These are phyloP conservation scores for Onychorhynchus coronatus DNA, from an alignment of 2,113 vertebrate genomes.

Conservation along the genomic window DNA sequence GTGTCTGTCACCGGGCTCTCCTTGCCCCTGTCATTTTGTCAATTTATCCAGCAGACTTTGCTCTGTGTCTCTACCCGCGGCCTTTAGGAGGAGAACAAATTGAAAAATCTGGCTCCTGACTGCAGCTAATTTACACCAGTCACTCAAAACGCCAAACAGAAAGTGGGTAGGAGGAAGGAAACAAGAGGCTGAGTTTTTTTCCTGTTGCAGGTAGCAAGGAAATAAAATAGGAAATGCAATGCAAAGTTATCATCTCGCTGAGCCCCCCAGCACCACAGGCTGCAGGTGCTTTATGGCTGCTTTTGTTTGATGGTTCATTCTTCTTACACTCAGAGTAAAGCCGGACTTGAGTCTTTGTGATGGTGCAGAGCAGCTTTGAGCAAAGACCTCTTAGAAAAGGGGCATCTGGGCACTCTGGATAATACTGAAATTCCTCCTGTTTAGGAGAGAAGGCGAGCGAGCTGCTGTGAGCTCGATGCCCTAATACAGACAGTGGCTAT, in stretches of 20 bases:
- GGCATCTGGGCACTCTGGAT: not conserved
- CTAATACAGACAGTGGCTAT: not conserved
- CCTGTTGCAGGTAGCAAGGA: conserved; percentile 23
- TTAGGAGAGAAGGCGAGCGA: not conserved
- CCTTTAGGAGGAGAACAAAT: not conserved
- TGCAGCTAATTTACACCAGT: not conserved
- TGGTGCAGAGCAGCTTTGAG: not conserved
- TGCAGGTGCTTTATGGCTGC: not conserved
- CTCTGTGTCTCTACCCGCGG: rapidly evolving
- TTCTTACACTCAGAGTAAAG: not conserved
- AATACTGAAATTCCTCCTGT: not conserved
- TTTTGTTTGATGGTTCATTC: not conserved
- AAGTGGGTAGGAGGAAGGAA: conserved; percentile 19
- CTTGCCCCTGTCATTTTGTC: not conserved
- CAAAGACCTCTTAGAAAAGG: not conserved
- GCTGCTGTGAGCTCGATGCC: not conserved
- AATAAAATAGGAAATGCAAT: conserved; percentile 21
- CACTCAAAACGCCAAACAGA: not conserved
- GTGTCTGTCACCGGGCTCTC: not conserved
- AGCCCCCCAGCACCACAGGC: not conserved
- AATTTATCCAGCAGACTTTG: not conserved
- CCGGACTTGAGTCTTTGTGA: not conserved
- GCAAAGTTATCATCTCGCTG: not conserved
- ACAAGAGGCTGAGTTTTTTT: conserved; percentile 7
- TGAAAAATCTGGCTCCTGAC: not conserved